These are phyloP conservation scores for Habrosyne pyritoides DNA, from an alignment of 2,888 invertebrate species.

Conservation along the genomic window DNA sequence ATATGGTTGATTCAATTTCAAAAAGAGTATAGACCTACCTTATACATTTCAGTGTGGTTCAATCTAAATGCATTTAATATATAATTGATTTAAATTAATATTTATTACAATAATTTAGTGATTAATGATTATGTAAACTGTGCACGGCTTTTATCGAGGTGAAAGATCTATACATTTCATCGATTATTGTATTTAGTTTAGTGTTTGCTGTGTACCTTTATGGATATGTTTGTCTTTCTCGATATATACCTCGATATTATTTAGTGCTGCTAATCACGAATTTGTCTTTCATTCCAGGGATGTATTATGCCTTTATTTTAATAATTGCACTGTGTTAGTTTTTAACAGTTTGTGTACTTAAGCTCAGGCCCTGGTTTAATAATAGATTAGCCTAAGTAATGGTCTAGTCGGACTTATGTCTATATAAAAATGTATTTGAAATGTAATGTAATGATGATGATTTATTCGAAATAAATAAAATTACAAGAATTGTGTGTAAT, in stretches of 20 bases:
- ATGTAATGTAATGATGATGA: slow-evolving; percentile 10
- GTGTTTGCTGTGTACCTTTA: background rate
- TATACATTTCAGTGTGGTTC: background rate
- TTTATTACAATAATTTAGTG: background rate
- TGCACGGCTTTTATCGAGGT: background rate
- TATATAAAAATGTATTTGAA: slow-evolving; percentile 24
- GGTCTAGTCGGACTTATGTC: slow-evolving; percentile 43
- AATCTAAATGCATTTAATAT: no score
- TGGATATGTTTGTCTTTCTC: background rate
- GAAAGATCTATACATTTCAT: background rate
- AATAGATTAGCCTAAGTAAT: slow-evolving; percentile 37
- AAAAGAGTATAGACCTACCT: no score
- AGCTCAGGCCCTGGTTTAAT: slow-evolving; percentile 15
- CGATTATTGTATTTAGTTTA: background rate
- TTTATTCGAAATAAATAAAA: background rate
- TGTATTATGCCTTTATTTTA: background rate
- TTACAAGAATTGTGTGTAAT: slow-evolving; percentile 3
- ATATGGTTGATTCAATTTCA: no score
- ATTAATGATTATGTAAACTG: background rate
- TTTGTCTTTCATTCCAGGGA: background rate
- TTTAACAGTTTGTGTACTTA: slow-evolving; percentile 7
- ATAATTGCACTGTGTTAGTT: slow-evolving; percentile 13
- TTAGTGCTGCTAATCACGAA: background rate
- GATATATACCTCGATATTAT: background rate
- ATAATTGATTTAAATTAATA: no score